Evolutionary conservation across 2,888 invertebrate genomes (phyloP).

Genomic region (Hartigia nigra): DNA sequence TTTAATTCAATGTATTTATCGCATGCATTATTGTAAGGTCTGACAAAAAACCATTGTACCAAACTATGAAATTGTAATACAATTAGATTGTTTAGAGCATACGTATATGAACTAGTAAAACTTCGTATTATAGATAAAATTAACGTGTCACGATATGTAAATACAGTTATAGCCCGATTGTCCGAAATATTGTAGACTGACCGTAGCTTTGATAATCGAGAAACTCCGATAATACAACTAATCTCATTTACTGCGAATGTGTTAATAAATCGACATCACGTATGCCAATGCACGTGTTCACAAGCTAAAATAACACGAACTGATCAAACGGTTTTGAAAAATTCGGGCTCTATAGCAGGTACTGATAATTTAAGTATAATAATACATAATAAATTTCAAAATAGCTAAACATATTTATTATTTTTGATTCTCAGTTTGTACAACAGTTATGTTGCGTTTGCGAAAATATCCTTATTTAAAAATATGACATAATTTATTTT

Average conservation of each 20-base stretch:
- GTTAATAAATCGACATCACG: too few relatives aligned
- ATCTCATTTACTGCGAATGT: background rate
- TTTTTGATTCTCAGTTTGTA: background rate
- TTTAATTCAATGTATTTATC: background rate
- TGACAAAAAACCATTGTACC: too few relatives aligned
- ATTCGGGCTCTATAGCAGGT: background rate
- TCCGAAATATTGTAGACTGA: background rate
- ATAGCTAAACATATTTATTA: background rate
- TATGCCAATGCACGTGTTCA: too few relatives aligned
- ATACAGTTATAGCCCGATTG: background rate
- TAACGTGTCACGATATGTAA: background rate
- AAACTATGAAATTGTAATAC: too few relatives aligned
- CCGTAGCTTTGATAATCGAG: background rate
- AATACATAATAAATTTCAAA: background rate
- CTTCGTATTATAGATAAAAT: background rate
- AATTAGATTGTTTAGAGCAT: too few relatives aligned
- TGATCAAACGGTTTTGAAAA: background rate
- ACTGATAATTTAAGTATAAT: background rate
- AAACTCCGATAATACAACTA: background rate
- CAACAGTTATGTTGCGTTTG: background rate
- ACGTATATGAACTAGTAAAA: background rate
- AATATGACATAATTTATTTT: background rate
- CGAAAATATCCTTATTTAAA: background rate
- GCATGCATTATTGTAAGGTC: background rate
- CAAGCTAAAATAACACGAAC: too few relatives aligned